phyloP scores from a whole-genome alignment of 2,113 vertebrate genomes.

The Typhlomys cinereus region DNA sequence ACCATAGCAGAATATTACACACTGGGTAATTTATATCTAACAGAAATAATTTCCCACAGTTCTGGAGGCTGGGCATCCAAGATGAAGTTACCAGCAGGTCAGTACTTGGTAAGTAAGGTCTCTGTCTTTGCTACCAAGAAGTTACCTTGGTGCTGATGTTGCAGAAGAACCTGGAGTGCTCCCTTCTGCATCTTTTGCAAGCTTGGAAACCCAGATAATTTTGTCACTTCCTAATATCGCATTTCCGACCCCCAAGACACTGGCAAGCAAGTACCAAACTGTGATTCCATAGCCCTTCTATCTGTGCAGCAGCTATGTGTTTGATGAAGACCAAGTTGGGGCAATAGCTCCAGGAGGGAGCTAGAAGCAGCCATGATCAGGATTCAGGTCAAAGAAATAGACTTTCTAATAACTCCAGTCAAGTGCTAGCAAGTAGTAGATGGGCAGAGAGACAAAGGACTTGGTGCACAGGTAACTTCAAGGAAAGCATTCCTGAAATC shows the following conservation, averaged over 20 bases:
- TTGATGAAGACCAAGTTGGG: neutral
- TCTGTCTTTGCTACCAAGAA: neutral
- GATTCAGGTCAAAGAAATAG: neutral
- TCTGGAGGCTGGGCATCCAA: neutral
- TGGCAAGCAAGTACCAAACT: neutral
- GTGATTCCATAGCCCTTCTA: neutral
- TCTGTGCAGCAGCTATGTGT: neutral
- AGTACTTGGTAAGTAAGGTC: too few species aligned
- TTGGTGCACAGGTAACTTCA: neutral
- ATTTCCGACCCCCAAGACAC: too few species aligned
- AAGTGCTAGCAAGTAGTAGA: neutral
- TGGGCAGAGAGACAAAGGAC: too few species aligned
- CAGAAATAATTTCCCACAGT: neutral
- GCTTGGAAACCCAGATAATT: neutral
- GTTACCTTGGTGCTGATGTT: neutral
- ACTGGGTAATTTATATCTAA: neutral
- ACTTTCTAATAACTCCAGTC: neutral
- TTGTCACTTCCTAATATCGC: neutral
- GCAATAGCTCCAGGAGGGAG: neutral
- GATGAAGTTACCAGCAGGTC: neutral
- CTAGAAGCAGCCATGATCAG: neutral
- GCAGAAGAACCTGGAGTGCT: neutral
- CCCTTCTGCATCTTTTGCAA: neutral
- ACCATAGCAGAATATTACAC: neutral
- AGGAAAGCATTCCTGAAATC: neutral